These are phyloP conservation scores for Orthochromis indermauri DNA, from an alignment of 2,113 vertebrate species.

Conservation along the genomic window DNA sequence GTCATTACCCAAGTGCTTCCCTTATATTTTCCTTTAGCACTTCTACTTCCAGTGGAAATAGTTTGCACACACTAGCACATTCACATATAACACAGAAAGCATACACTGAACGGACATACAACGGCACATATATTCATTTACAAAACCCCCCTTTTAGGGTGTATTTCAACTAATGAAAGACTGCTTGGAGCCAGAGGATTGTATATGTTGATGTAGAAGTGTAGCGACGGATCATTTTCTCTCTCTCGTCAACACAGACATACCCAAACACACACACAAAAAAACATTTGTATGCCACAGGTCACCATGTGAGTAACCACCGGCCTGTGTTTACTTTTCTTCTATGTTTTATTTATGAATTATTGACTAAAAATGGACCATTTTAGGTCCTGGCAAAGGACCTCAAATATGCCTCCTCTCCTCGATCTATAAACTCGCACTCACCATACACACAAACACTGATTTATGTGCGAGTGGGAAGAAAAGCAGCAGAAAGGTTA, in stretches of 20 bases:
- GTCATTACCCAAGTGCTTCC: slow-evolving; percentile 61
- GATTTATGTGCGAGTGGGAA: not conserved
- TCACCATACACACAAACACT: not conserved
- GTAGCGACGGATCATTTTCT: not conserved
- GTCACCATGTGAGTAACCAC: not conserved
- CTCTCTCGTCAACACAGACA: not conserved
- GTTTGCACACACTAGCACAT: not conserved
- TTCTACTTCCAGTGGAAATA: slow-evolving; percentile 15
- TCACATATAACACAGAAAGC: not conserved
- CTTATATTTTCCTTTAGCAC: slow-evolving; percentile 23
- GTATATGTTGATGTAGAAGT: not conserved
- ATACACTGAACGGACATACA: not conserved
- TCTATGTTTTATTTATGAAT: not conserved
- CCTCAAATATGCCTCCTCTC: not conserved
- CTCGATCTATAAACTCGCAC: not conserved
- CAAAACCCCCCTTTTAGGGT: slow-evolving; percentile 19
- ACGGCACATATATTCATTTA: not conserved
- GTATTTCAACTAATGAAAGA: slow-evolving; percentile 16
- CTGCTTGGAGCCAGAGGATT: not conserved
- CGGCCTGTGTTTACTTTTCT: not conserved
- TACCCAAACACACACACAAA: not conserved
- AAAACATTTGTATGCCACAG: not conserved
- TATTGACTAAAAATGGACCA: not conserved
- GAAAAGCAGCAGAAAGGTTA: slow-evolving; percentile 5
- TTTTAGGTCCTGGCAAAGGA: not conserved